Evolutionary conservation across 2,888 invertebrate species (phyloP).

Genomic region (Synanthedon vespiformis): DNA sequence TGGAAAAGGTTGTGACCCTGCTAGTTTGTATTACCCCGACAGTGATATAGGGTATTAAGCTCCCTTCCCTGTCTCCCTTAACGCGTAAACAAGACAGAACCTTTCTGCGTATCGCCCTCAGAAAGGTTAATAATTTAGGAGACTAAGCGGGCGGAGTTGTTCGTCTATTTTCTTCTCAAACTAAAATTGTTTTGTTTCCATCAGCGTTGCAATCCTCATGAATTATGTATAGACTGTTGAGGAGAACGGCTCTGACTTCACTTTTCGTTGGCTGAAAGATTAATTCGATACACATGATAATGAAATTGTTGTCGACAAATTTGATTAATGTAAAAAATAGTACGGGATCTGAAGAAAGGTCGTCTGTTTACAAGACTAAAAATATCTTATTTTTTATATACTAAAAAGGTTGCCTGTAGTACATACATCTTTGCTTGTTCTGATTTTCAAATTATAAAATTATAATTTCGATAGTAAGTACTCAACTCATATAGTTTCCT

Average conservation of each 20-base stretch:
- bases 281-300: not conserved
- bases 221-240: constrained; percentile 27
- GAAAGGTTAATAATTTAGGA: constrained; percentile 66
- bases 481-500: too few relatives aligned
- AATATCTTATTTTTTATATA: too few relatives aligned
- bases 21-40: constrained; percentile 66
- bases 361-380: too few relatives aligned
- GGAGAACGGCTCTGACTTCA: constrained; percentile 18
- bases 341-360: too few relatives aligned
- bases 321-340: too few relatives aligned
- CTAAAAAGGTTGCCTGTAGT: too few relatives aligned
- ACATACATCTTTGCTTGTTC: too few relatives aligned
- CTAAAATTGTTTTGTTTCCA: constrained; percentile 53
- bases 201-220: constrained; percentile 30
- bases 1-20: constrained; percentile 67
- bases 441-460: too few relatives aligned
- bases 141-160: constrained; percentile 52
- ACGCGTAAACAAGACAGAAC: constrained; percentile 67
- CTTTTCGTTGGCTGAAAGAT: constrained; percentile 9
- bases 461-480: too few relatives aligned
- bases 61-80: constrained; percentile 63
- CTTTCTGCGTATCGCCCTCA: constrained; percentile 63
- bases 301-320: not conserved
- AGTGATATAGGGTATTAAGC: constrained; percentile 70
- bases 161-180: constrained; percentile 51